Percentiles rank a stretch among this genome's conserved stretches.
phyloP scores from a whole-genome alignment of 2,797 vertebrate genomes.

The Petrocephalus schoutedeni region DNA sequence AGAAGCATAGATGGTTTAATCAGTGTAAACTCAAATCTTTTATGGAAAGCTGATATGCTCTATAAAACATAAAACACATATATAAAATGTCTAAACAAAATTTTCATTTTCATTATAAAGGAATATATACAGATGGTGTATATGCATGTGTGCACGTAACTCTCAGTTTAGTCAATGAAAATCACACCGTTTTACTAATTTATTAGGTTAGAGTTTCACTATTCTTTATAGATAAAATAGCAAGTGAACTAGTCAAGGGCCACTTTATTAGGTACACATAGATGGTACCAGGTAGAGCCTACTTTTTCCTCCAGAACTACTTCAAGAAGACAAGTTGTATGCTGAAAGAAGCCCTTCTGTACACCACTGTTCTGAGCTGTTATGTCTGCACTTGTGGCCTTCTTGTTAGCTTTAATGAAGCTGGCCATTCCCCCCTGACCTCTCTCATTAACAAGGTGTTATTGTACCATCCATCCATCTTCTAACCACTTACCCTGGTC shows the following conservation, averaged over 20 bases:
- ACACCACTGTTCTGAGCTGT: not conserved
- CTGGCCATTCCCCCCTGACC: not conserved
- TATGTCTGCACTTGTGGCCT: not conserved
- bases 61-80: not conserved
- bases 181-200: not conserved
- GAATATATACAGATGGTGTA: not conserved
- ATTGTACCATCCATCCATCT: conserved; percentile 7
- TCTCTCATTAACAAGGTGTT: not conserved
- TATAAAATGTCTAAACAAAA: not conserved
- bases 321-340: not conserved
- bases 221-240: not conserved
- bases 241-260: not conserved
- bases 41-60: not conserved
- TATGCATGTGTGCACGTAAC: not conserved
- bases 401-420: not conserved
- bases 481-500: not conserved
- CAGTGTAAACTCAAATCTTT: not conserved
- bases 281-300: not conserved
- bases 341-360: not conserved
- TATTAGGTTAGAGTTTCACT: not conserved
- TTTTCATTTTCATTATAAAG: not conserved
- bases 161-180: not conserved
- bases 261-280: not conserved
- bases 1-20: not conserved
- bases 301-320: not conserved